phyloP scores from a whole-genome alignment of 2,888 invertebrate genomes.

The Bellardia pandia region DNA sequence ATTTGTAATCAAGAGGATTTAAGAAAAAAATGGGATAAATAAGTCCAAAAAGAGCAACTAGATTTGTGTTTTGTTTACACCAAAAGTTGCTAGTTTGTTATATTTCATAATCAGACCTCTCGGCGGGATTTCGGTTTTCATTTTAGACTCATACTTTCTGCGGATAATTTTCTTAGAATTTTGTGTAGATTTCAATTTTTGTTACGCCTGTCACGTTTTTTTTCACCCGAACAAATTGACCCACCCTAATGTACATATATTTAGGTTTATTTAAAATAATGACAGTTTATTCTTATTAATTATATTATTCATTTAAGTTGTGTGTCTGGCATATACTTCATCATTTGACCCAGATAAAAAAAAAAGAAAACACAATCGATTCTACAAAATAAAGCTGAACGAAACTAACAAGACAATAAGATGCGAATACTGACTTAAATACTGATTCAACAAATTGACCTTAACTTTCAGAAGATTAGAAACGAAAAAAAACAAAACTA shows the following conservation, averaged over 20 bases:
- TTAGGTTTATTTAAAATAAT: constrained; percentile 9
- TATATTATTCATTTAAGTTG: constrained; percentile 43
- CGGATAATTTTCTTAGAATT: too few species aligned
- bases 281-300: not conserved
- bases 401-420: not conserved
- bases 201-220: too few species aligned
- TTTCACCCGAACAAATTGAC: too few species aligned
- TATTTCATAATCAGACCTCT: too few species aligned
- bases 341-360: constrained; percentile 61
- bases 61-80: too few species aligned
- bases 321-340: constrained; percentile 25
- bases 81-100: too few species aligned
- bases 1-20: too few species aligned
- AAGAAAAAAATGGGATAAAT: too few species aligned
- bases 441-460: constrained; percentile 55
- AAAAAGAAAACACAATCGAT: constrained; percentile 3
- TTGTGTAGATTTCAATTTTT: too few species aligned
- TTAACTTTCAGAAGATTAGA: constrained; percentile 61
- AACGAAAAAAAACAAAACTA: constrained; percentile 16
- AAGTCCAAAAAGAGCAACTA: too few species aligned
- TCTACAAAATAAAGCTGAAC: constrained; percentile 4
- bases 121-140: too few species aligned
- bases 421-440: constrained; percentile 2
- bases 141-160: too few species aligned
- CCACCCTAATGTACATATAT: not conserved